Evolutionary conservation across 2,888 invertebrate species (phyloP).

Genomic region (Nowickia ferox): DNA sequence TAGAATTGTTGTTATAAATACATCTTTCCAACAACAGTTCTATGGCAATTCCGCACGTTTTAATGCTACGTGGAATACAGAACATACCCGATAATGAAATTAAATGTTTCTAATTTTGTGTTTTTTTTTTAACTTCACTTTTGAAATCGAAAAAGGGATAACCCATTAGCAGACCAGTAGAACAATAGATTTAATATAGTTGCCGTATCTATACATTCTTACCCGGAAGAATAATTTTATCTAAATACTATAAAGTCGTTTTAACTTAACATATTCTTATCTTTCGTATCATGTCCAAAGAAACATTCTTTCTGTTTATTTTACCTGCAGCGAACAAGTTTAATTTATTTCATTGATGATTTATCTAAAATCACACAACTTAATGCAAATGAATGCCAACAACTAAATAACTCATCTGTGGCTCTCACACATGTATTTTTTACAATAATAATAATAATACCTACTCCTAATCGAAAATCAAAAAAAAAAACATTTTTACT

Average conservation of each 20-base stretch:
- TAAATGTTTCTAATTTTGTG: no score
- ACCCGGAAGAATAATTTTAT: background rate
- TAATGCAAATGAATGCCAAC: slow-evolving; percentile 23
- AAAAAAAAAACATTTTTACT: slow-evolving; percentile 11
- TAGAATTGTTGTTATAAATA: no score
- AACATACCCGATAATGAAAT: no score
- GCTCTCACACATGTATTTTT: background rate
- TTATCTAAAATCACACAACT: slow-evolving; percentile 23
- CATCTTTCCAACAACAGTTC: no score
- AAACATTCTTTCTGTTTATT: background rate
- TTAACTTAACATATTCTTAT: background rate
- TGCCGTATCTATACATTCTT: no score
- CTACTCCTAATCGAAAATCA: background rate
- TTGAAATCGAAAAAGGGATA: no score
- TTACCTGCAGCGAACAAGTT: background rate
- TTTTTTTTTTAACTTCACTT: no score
- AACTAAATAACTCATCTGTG: slow-evolving; percentile 20
- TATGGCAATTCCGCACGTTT: no score
- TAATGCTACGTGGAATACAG: no score
- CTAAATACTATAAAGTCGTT: background rate
- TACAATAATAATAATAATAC: background rate
- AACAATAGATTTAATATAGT: no score
- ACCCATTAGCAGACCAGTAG: no score
- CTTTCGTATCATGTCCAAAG: background rate
- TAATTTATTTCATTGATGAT: slow-evolving; percentile 4